Conservation (phyloP, 2,113 vertebrate species). For the Stigmatopora argus region DNA sequence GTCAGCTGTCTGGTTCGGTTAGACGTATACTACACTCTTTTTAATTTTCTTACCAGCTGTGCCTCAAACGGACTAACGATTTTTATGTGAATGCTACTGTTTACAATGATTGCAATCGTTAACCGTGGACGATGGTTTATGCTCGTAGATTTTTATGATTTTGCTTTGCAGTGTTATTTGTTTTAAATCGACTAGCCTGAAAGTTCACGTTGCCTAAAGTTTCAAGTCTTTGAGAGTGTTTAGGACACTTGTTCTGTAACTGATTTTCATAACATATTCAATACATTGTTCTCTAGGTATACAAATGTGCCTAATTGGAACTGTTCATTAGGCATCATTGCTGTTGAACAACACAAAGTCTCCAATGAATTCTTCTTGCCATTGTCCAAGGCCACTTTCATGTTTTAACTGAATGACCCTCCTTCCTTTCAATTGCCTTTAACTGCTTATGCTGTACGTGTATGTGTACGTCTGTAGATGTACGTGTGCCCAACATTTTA, state of each 20-base stretch:
- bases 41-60: not conserved
- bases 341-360: conserved; percentile 12
- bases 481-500: too few species aligned
- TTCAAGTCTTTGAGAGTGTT: not conserved
- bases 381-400: not conserved
- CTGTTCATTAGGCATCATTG: not conserved
- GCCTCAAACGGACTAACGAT: not conserved
- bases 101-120: not conserved
- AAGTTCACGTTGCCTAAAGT: not conserved
- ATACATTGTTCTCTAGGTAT: not conserved
- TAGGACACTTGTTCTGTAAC: not conserved
- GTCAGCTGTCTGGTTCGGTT: conserved; percentile 9
- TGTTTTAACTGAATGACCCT: conserved; percentile 43
- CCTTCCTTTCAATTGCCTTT: conserved; percentile 42
- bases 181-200: not conserved
- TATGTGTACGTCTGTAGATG: not conserved
- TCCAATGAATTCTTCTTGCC: conserved; percentile 20
- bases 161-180: not conserved
- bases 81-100: not conserved
- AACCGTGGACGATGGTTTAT: not conserved
- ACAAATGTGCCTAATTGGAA: conserved; percentile 4
- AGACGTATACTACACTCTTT: conserved; percentile 4
- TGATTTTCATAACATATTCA: not conserved
- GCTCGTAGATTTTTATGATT: not conserved
- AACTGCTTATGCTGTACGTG: not conserved